These are phyloP conservation scores for Gallinago media DNA, from an alignment of 2,113 vertebrate genomes.

Conservation along the genomic window DNA sequence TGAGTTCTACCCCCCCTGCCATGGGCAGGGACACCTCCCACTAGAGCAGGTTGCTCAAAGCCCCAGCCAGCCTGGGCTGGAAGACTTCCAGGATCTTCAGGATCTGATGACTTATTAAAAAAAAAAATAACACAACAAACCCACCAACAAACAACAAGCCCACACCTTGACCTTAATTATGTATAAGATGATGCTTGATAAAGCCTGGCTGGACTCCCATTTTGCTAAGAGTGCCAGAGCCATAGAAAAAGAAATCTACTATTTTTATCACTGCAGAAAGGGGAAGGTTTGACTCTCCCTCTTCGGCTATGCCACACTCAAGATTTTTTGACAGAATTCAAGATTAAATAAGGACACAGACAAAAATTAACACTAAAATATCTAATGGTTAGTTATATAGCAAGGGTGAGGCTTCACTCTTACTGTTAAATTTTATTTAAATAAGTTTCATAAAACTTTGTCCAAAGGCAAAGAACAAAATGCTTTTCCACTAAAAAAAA, in stretches of 20 bases:
- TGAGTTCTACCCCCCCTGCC: no score
- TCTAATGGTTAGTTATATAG: background rate
- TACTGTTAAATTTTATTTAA: background rate
- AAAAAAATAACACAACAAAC: background rate
- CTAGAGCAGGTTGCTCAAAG: no score
- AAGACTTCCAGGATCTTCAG: background rate
- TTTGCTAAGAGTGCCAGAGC: background rate
- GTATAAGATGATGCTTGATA: background rate
- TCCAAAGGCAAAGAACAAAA: background rate
- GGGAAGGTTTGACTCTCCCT: background rate
- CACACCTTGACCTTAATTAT: background rate
- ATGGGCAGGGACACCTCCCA: no score
- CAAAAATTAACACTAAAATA: background rate
- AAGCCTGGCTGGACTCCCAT: background rate
- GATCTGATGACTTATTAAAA: background rate
- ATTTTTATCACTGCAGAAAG: background rate
- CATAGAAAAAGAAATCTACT: background rate
- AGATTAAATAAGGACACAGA: background rate
- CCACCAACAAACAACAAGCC: background rate
- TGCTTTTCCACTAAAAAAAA: background rate
- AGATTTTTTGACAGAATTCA: background rate
- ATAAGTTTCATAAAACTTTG: background rate
- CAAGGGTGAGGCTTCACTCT: background rate
- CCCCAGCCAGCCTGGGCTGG: no score
- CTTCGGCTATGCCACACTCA: background rate